A percentile compares a stretch with the other conserved stretches of the same genome.
Conservation (phyloP, 2,113 vertebrate species). For the Heptranchias perlo region DNA sequence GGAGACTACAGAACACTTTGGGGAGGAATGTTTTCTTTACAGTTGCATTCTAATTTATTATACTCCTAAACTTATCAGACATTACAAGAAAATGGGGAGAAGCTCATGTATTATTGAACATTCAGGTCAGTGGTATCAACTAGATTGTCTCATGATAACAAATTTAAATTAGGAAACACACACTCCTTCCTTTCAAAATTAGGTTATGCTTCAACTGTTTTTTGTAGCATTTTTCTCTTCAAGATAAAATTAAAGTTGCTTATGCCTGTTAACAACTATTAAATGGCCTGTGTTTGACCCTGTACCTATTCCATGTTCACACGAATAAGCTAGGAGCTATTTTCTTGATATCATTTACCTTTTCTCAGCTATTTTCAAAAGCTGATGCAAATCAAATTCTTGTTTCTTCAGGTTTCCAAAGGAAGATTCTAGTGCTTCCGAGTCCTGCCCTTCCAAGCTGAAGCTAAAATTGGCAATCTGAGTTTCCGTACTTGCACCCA, state of each 20-base stretch:
- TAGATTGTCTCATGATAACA: background rate
- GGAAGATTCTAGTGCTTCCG: constrained; percentile 66
- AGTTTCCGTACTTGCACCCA: constrained; percentile 55
- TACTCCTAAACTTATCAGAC: too few species aligned
- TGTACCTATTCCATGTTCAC: constrained; percentile 47
- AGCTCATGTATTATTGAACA: background rate
- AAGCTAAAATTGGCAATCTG: constrained; percentile 54
- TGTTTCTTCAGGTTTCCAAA: constrained; percentile 85
- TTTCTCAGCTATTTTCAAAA: constrained; percentile 62
- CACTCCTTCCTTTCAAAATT: background rate
- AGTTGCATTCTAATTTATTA: background rate
- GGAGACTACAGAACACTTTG: background rate
- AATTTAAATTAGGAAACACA: background rate
- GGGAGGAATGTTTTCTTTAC: background rate
- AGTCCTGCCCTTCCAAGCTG: constrained; percentile 57
- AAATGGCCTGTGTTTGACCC: constrained; percentile 30
- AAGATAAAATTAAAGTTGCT: background rate
- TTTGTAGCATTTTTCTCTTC: background rate
- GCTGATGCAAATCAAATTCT: constrained; percentile 74
- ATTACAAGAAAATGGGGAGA: background rate
- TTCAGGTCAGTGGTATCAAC: background rate
- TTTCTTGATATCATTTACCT: constrained; percentile 54
- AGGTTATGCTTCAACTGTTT: background rate
- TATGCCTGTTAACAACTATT: background rate
- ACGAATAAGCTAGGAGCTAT: constrained; percentile 40